A percentile compares a stretch with the other conserved stretches of the same genome.
Conservation (phyloP, 1,140 invertebrate species). For the Chrysoperla carnea region DNA sequence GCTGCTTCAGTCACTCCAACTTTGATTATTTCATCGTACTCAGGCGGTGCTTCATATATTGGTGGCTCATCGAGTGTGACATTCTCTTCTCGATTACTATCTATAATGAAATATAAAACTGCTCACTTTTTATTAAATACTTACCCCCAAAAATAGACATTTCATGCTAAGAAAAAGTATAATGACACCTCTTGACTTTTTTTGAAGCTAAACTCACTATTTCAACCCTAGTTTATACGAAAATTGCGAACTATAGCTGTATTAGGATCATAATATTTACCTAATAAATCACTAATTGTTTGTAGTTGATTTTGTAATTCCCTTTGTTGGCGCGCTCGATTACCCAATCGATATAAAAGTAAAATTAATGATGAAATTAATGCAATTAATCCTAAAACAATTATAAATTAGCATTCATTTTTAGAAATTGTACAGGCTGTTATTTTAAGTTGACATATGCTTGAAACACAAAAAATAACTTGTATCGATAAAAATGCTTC, state of each 20-base stretch:
- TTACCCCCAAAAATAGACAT: no score
- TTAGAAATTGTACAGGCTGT: background rate
- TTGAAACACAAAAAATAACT: no score
- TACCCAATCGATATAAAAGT: slow-evolving; percentile 41
- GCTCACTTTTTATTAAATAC: no score
- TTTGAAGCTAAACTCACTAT: no score
- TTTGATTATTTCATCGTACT: slow-evolving; percentile 50
- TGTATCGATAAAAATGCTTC: no score
- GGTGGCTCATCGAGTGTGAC: slow-evolving; percentile 41
- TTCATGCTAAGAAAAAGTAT: no score
- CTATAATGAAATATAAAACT: no score
- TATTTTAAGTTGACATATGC: no score
- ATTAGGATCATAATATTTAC: slow-evolving; percentile 23
- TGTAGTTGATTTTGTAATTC: slow-evolving; percentile 44
- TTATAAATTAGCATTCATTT: slow-evolving; percentile 1
- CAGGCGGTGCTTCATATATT: slow-evolving; percentile 48
- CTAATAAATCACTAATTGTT: slow-evolving; percentile 45
- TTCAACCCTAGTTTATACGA: no score
- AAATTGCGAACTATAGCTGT: no score
- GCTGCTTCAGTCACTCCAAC: slow-evolving; percentile 12
- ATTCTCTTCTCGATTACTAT: slow-evolving; percentile 25
- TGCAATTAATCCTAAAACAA: slow-evolving; percentile 30
- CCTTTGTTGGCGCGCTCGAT: slow-evolving; percentile 36
- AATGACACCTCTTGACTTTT: no score
- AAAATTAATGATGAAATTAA: slow-evolving; percentile 43